phyloP scores from a whole-genome alignment of 2,797 vertebrate genomes.

The Pangasius sanitwongsei region DNA sequence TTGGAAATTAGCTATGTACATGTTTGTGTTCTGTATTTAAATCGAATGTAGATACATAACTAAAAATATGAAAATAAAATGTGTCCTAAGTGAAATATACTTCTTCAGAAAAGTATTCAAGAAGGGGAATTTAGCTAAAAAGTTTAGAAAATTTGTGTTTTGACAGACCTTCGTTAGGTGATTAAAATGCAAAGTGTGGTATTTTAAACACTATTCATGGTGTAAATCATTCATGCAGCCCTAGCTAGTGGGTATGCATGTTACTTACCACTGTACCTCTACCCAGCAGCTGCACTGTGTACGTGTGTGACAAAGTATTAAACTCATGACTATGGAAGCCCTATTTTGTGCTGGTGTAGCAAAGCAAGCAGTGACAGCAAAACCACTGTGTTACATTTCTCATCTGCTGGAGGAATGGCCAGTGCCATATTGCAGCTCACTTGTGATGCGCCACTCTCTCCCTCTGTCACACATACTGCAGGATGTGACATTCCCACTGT shows the following conservation, averaged over 20 bases:
- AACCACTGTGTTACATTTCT: constrained; percentile 54
- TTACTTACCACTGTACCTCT: not conserved
- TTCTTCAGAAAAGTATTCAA: not conserved
- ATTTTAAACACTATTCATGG: not conserved
- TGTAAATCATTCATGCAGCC: not conserved
- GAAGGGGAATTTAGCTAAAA: not conserved
- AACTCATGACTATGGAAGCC: constrained; percentile 2
- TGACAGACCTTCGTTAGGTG: not conserved
- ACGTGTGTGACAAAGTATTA: constrained; percentile 6
- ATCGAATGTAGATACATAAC: not conserved
- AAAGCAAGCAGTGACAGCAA: constrained; percentile 23
- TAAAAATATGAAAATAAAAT: not conserved
- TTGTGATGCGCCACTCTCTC: constrained; percentile 27
- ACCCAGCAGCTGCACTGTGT: not conserved
- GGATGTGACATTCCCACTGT: constrained; percentile 30
- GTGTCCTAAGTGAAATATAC: not conserved
- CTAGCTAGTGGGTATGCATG: not conserved
- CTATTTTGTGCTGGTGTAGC: constrained; percentile 1
- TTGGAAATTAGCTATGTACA: not conserved
- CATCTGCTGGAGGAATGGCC: constrained; percentile 49
- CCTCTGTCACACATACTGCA: constrained; percentile 13
- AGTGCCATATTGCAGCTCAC: constrained; percentile 29
- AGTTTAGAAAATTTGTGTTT: not conserved
- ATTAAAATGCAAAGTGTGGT: not conserved
- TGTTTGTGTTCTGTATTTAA: not conserved